Evolutionary conservation across 2,797 vertebrate genomes (phyloP), one percentile per base, ranked within the genome.

Genomic region (Chaetodon trifasciatus): DNA sequence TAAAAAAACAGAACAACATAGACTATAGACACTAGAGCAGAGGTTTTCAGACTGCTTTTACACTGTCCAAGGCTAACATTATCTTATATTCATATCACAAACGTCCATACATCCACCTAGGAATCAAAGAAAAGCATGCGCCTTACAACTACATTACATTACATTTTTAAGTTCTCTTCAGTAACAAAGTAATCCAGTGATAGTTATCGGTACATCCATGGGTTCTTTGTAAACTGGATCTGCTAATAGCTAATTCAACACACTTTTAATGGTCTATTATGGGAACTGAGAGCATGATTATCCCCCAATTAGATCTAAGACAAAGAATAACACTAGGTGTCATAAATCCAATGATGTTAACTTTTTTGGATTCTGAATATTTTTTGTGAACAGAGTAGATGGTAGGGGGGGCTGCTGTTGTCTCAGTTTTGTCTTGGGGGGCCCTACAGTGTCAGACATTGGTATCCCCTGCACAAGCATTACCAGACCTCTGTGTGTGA

Each of bases 1-100:
- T 88, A 0, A 3, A 82, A 76, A 6, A 49, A 63, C 17, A 84
- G 35, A 78, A 53, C 6, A 52, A 78, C 6, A 23, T 15, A 1
- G 6, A 61, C 61, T 53, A 53, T 2, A 64, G 55, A 56, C 46
- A 66, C 0, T 7, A 9, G 6, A 50, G 17, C 8, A 65, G 42
- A 65, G 3, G 2, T 49, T 23, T 62, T 37, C 15, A 55, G 32
- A 37, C 21, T 23, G 17, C 4, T 32, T 3, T 39, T 15, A 37
- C 1, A 15, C 24, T 21, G 19, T 47, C 16, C 5, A 6, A 21
- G 2, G 6, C 28, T 32, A 32, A 3, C 28, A 32, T 32, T 32
- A 19, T 32, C 8, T 49, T 47, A 47, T 17, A 47, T 47, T 32
- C 28, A 32, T 32, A 32, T 32, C 28, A 13, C 8, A 13, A 49